Evolutionary conservation across 2,113 vertebrate species (phyloP), one percentile per base, ranked within the genome.

Genomic region (Mastomys natalensis): DNA sequence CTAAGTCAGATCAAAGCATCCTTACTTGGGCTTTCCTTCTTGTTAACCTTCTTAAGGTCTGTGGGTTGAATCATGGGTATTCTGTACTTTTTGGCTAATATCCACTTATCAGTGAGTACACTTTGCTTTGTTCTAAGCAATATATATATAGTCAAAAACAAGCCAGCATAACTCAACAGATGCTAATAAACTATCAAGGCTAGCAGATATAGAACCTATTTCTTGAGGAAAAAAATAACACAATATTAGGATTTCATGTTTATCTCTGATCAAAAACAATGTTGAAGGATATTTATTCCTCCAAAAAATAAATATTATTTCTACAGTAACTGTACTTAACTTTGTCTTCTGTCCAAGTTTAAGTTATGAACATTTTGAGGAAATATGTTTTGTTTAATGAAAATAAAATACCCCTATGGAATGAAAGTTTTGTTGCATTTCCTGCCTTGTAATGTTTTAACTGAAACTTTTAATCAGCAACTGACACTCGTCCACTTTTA

Each of bases 391-490:
- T 73, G 3, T n/a, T 89, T 95, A 91, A 94, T 93, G 78, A 91
- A 97, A 94, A 94, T 93, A 84, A 91, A 97, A 94, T 45, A 94
- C n/a, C 73, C 53, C 40, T 87, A 89, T 68, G 87, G 60, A 96
- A 91, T 93, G 78, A 76, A 95, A 84, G n/a, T 73, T 53, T 82
- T 31, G 60, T 91, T 7, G 89, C 24, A 94, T 90, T 73, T 92
- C 90, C 82, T 93, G 43, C 73, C n/a, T 87, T 91, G 29, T 86
- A 93, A 81, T 7, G 24, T 62, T 62, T 62, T 62, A 62, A 26
- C 60, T 62, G 29, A 89, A 86, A 51, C 34, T 84, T 93, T 85
- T 82, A 37, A 88, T 95, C 73, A 91, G 51, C 68, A 95, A 68
- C 82, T 77, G n/a, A 60, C 29, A 89, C 51, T 88, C 45, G 66